A percentile compares a stretch with the other conserved stretches of the same genome.
phyloP scores from a whole-genome alignment of 2,113 vertebrate species.

The cattle (Bos taurus) region ARS-UCD2.0 NC_037336.1:94908001-94908500 shows the following conservation, averaged over 20 bases:
- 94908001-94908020: background rate
- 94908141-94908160: background rate
- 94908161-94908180: background rate
- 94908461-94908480: too few species aligned
- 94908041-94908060: background rate
- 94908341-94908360: rapidly evolving
- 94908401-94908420: rapidly evolving
- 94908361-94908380: background rate
- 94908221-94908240: background rate
- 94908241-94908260: background rate
- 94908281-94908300: background rate
- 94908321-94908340: background rate
- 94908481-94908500: background rate
- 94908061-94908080: background rate
- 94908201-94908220: background rate
- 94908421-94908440: background rate
- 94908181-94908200: background rate
- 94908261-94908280: background rate
- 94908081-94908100: background rate
- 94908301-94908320: background rate
- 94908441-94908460: background rate
- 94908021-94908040: background rate
- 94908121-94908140: background rate
- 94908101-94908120: background rate
- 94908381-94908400: background rate